These are phyloP conservation scores for Laticauda laticaudata DNA, from an alignment of 2,113 vertebrate species.

Conservation along the genomic window DNA sequence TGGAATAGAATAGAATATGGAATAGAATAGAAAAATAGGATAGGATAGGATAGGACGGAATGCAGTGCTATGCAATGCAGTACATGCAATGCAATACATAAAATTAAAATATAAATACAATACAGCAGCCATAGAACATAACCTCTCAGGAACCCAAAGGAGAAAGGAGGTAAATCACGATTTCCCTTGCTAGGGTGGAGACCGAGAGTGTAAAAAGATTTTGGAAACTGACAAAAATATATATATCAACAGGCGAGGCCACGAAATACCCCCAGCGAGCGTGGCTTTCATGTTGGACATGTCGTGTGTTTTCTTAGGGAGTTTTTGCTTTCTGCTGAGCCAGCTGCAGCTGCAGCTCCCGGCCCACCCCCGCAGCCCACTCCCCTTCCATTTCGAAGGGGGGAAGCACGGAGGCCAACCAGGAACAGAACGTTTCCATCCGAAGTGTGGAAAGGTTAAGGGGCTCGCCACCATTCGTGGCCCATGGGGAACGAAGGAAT, in stretches of 20 bases:
- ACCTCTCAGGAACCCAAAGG: not conserved
- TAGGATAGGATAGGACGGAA: no score
- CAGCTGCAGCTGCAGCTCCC: conserved; percentile 7
- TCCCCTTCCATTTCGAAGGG: not conserved
- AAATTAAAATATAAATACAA: no score
- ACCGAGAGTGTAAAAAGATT: not conserved
- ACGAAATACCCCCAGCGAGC: not conserved
- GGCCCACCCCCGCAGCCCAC: not conserved
- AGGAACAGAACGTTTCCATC: not conserved
- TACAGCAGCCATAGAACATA: not conserved
- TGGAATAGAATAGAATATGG: no score
- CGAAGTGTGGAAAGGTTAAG: not conserved
- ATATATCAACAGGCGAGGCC: not conserved
- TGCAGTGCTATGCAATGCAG: no score
- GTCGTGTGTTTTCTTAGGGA: conserved; percentile 22
- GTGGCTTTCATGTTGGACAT: conserved; percentile 28
- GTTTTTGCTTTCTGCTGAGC: conserved; percentile 25
- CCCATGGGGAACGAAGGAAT: no score
- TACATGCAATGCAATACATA: no score
- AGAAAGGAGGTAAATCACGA: not conserved
- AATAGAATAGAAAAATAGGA: no score
- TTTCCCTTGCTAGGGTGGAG: not conserved
- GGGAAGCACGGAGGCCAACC: not conserved
- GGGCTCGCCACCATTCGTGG: no score
- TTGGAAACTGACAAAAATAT: not conserved